phyloP scores from a whole-genome alignment of 2,888 invertebrate species.

The Cephus rjabovi region DNA sequence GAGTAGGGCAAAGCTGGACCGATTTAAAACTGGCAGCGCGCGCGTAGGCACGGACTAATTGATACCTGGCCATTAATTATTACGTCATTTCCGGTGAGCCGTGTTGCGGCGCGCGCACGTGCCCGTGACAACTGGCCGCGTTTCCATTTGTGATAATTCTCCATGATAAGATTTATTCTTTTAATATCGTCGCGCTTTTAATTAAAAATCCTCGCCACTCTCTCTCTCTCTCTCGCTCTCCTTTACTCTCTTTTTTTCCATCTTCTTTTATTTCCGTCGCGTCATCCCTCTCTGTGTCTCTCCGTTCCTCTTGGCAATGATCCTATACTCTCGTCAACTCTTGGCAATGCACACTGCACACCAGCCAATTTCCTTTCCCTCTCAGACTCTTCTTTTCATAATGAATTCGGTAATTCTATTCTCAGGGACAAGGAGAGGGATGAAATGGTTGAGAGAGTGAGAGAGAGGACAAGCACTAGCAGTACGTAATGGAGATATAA shows the following conservation, averaged over 20 bases:
- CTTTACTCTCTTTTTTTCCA: not conserved
- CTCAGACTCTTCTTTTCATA: too few relatives aligned
- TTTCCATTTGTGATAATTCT: constrained; percentile 28
- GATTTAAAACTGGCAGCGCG: constrained; percentile 34
- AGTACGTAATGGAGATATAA: too few relatives aligned
- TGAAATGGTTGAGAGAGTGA: not conserved
- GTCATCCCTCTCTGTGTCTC: not conserved
- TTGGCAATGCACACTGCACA: too few relatives aligned
- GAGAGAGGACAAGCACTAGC: not conserved
- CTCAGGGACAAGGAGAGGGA: not conserved
- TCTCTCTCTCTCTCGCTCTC: constrained; percentile 8
- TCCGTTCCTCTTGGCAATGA: too few relatives aligned
- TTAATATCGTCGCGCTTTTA: constrained; percentile 39
- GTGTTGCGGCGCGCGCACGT: constrained; percentile 58
- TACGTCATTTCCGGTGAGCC: constrained; percentile 62
- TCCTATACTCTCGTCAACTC: too few relatives aligned
- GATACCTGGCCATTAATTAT: constrained; percentile 66
- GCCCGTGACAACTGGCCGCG: constrained; percentile 51
- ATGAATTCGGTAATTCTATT: too few relatives aligned
- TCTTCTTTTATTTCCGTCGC: not conserved
- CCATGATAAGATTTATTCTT: constrained; percentile 42
- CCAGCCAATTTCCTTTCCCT: too few relatives aligned
- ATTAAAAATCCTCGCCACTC: constrained; percentile 28
- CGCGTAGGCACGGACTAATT: constrained; percentile 55
- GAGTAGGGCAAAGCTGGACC: constrained; percentile 13